Percentiles rank a stretch among this genome's conserved stretches.
Conservation (phyloP, 2,113 vertebrate genomes). For the Campylorhamphus procurvoides region DNA sequence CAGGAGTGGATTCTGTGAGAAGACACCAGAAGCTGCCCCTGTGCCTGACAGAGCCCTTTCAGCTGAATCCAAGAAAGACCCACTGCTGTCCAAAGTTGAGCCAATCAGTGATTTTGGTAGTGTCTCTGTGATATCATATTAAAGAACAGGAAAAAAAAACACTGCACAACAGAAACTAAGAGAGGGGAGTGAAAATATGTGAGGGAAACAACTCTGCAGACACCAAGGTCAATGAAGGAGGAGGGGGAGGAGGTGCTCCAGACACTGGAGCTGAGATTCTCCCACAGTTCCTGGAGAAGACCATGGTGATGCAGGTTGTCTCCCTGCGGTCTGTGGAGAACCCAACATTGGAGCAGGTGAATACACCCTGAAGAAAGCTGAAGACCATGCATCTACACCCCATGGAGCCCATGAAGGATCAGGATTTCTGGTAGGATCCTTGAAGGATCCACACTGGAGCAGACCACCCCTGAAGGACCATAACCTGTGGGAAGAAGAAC, state of each 20-base stretch:
- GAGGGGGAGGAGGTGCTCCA: fast-evolving
- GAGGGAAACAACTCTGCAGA: background rate
- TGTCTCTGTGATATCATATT: background rate
- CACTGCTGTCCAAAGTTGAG: background rate
- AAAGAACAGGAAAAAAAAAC: background rate
- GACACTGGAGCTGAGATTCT: fast-evolving
- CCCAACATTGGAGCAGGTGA: background rate
- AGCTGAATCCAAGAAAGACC: background rate
- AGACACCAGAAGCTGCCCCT: background rate
- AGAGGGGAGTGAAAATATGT: background rate
- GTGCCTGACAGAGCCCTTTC: background rate
- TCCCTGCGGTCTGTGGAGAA: too few species aligned
- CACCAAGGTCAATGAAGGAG: background rate
- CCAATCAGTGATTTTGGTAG: background rate
- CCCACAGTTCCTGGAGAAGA: background rate
- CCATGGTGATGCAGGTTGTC: background rate
- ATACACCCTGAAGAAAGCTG: background rate
- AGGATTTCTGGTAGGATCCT: background rate
- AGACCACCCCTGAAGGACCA: background rate
- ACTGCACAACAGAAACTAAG: fast-evolving
- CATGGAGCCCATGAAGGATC: fast-evolving
- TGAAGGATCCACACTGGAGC: background rate
- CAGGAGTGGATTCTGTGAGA: background rate
- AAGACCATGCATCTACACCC: background rate
- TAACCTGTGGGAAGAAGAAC: background rate